Base-by-base conservation (phyloP, 2,888 invertebrate genomes). In the Chloroclysta siterata region DNA sequence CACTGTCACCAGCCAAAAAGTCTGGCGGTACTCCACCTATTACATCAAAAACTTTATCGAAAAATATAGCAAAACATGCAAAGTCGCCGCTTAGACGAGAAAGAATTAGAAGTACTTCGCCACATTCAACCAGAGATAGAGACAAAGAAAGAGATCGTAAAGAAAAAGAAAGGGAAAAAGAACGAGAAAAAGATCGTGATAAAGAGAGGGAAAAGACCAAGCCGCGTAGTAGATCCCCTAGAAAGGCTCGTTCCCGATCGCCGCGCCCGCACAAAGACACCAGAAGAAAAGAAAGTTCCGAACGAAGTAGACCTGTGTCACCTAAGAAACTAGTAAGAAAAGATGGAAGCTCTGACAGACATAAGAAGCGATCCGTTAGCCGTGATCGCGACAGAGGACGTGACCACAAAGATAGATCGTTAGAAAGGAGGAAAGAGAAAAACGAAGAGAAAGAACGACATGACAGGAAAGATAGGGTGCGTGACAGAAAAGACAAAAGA, bases 381-480 rank as follows among this genome's bases (percentile, higher is more conserved):
- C 90, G 93, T 75, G 94, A 94, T 53, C 91, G 93, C 75, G 95
- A 89, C 72, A 93, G 89, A 84, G 94, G 89, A 60, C 92, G 83
- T 73, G 94, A 83, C 73, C 89, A 88, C 68, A 94, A 90, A 79
- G 93, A 91, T 74, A 90, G 82, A 75, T 94, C 84, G 65, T 80
- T 88, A 76, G 94, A 93, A 73, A 84, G 88, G 69, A 85, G 93
- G 62, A 94, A 94, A 78, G 89, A 93, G 63, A 93, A 94, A 78
- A 89, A 93, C 74, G 94, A 94, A 65, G 94, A 94, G 52, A 93
- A 94, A 78, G 94, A 94, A 72, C 87, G 94, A 76, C 91, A 95
- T 69, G 96, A 96, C 63, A 91, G 95, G 53, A 95, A 95, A 70
- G 97, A 97, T 70, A 92, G 96, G 68, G 95, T 96, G 57, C 94